phyloP scores from a whole-genome alignment of 2,797 vertebrate genomes.

The Sternotherus odoratus region DNA sequence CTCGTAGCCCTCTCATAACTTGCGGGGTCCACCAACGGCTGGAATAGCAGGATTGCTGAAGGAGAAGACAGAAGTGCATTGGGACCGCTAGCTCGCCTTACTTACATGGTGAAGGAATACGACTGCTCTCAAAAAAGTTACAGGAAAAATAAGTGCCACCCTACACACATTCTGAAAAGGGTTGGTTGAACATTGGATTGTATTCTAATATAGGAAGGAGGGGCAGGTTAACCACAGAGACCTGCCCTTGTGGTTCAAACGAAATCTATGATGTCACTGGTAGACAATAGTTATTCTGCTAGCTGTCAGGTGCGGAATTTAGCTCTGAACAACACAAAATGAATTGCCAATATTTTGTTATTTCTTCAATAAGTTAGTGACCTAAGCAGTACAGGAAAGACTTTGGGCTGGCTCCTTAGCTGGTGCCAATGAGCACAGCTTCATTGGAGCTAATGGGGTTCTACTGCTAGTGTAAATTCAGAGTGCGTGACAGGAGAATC shows the following conservation, averaged over 20 bases:
- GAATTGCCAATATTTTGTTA: background rate
- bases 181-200: background rate
- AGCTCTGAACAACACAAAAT: background rate
- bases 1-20: conserved; percentile 34
- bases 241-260: background rate
- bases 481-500: background rate
- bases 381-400: background rate
- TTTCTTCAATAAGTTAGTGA: background rate
- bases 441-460: fast-evolving
- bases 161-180: fast-evolving
- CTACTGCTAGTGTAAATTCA: background rate
- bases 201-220: background rate
- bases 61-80: fast-evolving
- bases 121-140: conserved; percentile 37
- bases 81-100: conserved; percentile 50
- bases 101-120: conserved; percentile 20
- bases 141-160: background rate
- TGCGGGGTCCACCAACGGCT: conserved; percentile 63
- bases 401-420: background rate
- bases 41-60: fast-evolving
- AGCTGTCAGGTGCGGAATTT: background rate
- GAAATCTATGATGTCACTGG: fast-evolving
- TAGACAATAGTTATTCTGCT: background rate
- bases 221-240: background rate
- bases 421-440: background rate